Percentiles rank a stretch among this genome's conserved stretches.
phyloP scores from a whole-genome alignment of 2,797 vertebrate genomes.

The Acanthis flammea region DNA sequence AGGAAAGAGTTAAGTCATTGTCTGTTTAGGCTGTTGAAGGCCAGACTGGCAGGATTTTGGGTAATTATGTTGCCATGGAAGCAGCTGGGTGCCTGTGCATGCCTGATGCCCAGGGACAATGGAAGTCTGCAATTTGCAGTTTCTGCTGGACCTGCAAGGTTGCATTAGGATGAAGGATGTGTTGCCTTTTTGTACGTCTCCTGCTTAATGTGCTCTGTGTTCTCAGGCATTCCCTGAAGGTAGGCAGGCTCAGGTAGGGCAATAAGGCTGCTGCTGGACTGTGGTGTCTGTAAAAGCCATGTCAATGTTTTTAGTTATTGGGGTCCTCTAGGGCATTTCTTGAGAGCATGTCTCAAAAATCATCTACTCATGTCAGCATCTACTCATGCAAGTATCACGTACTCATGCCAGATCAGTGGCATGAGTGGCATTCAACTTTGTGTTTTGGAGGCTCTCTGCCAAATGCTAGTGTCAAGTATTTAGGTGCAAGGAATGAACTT shows the following conservation, averaged over 20 bases:
- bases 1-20: background rate
- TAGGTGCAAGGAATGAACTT: background rate
- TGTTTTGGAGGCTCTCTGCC: background rate
- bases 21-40: background rate
- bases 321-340: background rate
- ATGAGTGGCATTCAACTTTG: background rate
- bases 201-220: background rate
- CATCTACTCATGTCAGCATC: background rate
- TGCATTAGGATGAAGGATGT: background rate
- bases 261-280: background rate
- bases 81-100: constrained; percentile 12
- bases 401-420: background rate
- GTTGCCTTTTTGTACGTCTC: background rate
- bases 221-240: background rate
- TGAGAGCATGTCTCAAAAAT: background rate
- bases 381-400: background rate
- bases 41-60: background rate
- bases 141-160: background rate
- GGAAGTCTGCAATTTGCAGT: background rate
- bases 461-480: background rate
- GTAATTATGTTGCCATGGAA: constrained; percentile 40
- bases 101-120: constrained; percentile 12
- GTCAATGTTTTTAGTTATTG: background rate
- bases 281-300: background rate
- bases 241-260: background rate